Percentiles rank a stretch among this genome's conserved stretches.
phyloP scores from a whole-genome alignment of 2,888 invertebrate species.

The Melinopterus prodromus region DNA sequence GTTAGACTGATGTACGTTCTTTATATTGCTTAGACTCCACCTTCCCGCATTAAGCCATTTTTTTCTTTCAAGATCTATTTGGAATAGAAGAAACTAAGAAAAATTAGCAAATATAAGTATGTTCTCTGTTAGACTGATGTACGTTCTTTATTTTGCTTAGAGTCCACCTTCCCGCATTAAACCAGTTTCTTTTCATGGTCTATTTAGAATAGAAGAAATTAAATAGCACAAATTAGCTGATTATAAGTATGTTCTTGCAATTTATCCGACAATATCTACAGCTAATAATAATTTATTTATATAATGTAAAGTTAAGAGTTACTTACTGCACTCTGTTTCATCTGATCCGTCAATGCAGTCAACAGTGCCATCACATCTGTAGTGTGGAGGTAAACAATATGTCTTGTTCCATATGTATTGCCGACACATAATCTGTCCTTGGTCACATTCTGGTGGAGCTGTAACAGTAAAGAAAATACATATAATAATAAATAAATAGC shows the following conservation, averaged over 20 bases:
- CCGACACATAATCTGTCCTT: conserved; percentile 89
- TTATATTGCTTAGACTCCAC: too few relatives aligned
- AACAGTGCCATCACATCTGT: conserved; percentile 93
- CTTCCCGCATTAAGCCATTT: neutral
- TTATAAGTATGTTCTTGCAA: neutral
- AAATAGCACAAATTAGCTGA: neutral
- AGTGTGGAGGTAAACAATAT: conserved; percentile 92
- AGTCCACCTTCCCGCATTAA: neutral
- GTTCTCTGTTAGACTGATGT: too few relatives aligned
- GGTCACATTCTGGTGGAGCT: conserved; percentile 96
- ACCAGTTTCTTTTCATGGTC: neutral
- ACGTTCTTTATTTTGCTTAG: too few relatives aligned
- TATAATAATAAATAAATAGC: neutral
- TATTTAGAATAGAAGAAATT: neutral
- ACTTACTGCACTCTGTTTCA: conserved; percentile 96
- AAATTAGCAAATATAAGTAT: neutral
- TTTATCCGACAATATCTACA: too few relatives aligned
- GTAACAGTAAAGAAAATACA: conserved; percentile 52
- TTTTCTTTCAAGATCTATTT: neutral
- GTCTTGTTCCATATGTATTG: conserved; percentile 96
- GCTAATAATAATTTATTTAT: too few relatives aligned
- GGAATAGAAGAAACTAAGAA: neutral
- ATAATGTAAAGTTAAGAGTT: conserved; percentile 29
- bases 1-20: too few relatives aligned
- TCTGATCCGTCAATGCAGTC: conserved; percentile 96